Base-by-base conservation (phyloP, 2,888 invertebrate species). In the Heliconius cydno region DNA sequence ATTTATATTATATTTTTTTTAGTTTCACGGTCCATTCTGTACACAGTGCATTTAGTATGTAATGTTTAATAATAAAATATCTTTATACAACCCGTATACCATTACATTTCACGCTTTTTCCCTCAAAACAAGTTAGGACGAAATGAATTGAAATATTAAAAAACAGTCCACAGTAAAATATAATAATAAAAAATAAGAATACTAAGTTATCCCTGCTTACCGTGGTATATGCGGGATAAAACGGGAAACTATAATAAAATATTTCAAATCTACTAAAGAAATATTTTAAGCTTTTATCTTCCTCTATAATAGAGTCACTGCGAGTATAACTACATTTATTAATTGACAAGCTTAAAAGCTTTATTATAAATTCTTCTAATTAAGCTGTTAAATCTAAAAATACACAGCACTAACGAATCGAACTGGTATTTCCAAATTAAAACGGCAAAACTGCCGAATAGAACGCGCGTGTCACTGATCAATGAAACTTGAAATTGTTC, bases 401-500 rank as follows among this genome's bases (percentile, higher is more conserved):
- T 73, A 72, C 57, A 57, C 12, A 60, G 9, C 10, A 60, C n/a
- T n/a, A 57, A 60, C n/a, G 60, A 60, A 38, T 22, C 13, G 34
- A 38, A 25, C 25, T n/a, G 60, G n/a, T 60, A 73, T 73, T 60
- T 73, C n/a, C 38, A 60, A 73, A 60, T 60, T 34, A 73, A 73
- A 73, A 73, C 38, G 73, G 60, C 34, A 57, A 60, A 73, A 60
- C 60, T 38, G 34, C 34, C 38, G 73, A 73, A 73, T 25, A 73
- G 73, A 73, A 60, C 60, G 57, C 57, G 57, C 34, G 60, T 72
- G 72, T 60, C 73, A 60, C 60, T 73, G 60, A 73, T 73, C 73
- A 73, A 60, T 60, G 34, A 73, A 73, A 70, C 60, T 73, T 73
- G 57, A 72, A 72, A 72, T 38, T 25, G 70, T 73, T 73, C 73